Evolutionary conservation across 2,888 invertebrate species (phyloP).

Genomic region (Parnassius mnemosyne): DNA sequence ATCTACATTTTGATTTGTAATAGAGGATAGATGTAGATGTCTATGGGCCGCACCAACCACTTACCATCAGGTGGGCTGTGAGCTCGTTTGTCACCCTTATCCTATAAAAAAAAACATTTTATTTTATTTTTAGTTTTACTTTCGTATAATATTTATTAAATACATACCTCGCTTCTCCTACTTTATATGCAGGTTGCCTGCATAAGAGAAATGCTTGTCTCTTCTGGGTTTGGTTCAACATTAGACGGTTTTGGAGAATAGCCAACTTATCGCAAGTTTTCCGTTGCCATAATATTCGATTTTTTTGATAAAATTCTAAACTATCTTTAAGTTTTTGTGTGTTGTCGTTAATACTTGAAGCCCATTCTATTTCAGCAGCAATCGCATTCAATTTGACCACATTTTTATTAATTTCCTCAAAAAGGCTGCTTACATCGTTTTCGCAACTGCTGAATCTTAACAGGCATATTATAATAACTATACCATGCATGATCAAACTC

Average conservation of each 20-base stretch:
- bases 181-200: slow-evolving; percentile 81
- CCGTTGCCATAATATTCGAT: slow-evolving; percentile 56
- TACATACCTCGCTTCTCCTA: slow-evolving; percentile 76
- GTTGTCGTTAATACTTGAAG: slow-evolving; percentile 51
- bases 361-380: slow-evolving; percentile 66
- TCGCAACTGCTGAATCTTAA: slow-evolving; percentile 34
- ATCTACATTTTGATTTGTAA: too few relatives aligned
- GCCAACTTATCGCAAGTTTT: slow-evolving; percentile 47
- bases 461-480: slow-evolving; percentile 11
- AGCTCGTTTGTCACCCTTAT: too few relatives aligned
- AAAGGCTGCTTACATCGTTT: slow-evolving; percentile 39
- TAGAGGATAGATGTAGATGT: too few relatives aligned
- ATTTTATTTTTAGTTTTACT: neutral
- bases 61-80: too few relatives aligned
- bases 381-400: slow-evolving; percentile 51
- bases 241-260: slow-evolving; percentile 40
- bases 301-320: slow-evolving; percentile 48
- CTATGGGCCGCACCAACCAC: too few relatives aligned
- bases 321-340: slow-evolving; percentile 42
- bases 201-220: slow-evolving; percentile 82
- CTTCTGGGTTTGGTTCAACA: slow-evolving; percentile 57
- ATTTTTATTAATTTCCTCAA: slow-evolving; percentile 55
- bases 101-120: neutral
- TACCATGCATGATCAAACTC: slow-evolving; percentile 1
- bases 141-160: neutral